Evolutionary conservation across 2,113 vertebrate genomes (phyloP).

Genomic region (Acanthochromis polyacanthus): DNA sequence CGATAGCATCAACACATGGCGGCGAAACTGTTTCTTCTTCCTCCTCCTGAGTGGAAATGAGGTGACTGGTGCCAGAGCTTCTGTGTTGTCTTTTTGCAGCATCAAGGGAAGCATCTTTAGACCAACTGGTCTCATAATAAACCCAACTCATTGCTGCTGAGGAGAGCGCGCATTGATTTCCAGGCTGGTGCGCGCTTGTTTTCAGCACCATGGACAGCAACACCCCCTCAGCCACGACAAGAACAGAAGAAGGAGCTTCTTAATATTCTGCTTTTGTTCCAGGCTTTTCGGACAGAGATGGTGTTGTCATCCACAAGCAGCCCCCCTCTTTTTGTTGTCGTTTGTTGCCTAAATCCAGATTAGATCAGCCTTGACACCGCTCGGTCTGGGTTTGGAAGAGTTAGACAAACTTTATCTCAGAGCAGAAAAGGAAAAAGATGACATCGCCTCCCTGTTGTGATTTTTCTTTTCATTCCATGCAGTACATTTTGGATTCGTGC

Average conservation of each 20-base stretch:
- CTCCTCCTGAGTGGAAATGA: constrained; percentile 9
- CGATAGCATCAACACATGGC: constrained; percentile 12
- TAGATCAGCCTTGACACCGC: not conserved
- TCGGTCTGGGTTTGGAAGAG: not conserved
- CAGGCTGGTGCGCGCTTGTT: constrained; percentile 34
- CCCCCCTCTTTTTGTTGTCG: not conserved
- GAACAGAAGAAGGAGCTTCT: not conserved
- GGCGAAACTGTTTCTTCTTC: not conserved
- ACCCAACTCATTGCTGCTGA: not conserved
- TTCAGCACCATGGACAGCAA: constrained; percentile 84
- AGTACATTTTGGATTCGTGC: not conserved
- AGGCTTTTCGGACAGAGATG: not conserved
- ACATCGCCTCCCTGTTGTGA: not conserved
- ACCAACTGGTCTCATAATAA: not conserved
- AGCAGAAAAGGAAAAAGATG: not conserved
- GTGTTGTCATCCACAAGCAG: not conserved
- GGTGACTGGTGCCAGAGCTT: constrained; percentile 14
- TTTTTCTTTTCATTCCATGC: not conserved
- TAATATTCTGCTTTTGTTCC: not conserved
- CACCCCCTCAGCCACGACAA: constrained; percentile 13
- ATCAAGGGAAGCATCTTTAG: not conserved
- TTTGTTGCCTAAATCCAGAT: not conserved
- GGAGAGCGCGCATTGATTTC: constrained; percentile 31
- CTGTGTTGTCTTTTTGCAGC: not conserved
- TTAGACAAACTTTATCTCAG: not conserved